phyloP scores from a whole-genome alignment of 2,888 invertebrate species.

The Pantelozetes paolii region DNA sequence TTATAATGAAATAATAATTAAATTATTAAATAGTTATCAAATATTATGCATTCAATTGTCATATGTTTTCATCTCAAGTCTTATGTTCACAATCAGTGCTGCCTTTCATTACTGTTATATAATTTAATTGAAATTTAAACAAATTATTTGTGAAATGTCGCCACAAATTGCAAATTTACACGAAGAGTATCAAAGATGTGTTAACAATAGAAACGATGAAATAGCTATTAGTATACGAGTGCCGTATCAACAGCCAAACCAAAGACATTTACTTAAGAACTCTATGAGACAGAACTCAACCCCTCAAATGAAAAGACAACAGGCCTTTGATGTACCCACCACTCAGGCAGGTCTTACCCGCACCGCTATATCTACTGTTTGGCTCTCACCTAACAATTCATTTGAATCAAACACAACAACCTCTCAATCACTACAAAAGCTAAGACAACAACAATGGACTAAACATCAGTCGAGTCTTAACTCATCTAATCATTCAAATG shows the following conservation, averaged over 20 bases:
- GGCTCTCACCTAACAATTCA: constrained; percentile 42
- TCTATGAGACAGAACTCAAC: constrained; percentile 29
- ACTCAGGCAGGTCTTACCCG: background rate
- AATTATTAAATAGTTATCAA: too few relatives aligned
- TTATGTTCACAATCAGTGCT: too few relatives aligned
- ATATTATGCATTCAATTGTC: too few relatives aligned
- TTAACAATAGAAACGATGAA: constrained; percentile 20
- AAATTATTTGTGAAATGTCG: too few relatives aligned
- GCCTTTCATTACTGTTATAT: too few relatives aligned
- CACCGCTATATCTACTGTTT: constrained; percentile 26
- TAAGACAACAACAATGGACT: constrained; percentile 42
- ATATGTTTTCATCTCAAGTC: too few relatives aligned
- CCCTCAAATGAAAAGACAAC: constrained; percentile 37
- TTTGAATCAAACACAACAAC: constrained; percentile 38
- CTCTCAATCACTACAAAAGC: constrained; percentile 15
- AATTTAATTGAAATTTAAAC: too few relatives aligned
- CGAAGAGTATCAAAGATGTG: constrained; percentile 23
- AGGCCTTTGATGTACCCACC: constrained; percentile 39
- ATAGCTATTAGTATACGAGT: constrained; percentile 28
- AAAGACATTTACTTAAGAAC: constrained; percentile 26
- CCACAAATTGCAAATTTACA: constrained; percentile 31
- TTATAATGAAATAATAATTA: too few relatives aligned
- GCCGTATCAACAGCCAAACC: constrained; percentile 14
- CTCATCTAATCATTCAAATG: constrained; percentile 42
- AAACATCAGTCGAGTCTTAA: constrained; percentile 43